Percentiles rank a stretch among this genome's conserved stretches.
Evolutionary conservation across 2,888 invertebrate genomes (phyloP).

Genomic region (Brenthis ino): DNA sequence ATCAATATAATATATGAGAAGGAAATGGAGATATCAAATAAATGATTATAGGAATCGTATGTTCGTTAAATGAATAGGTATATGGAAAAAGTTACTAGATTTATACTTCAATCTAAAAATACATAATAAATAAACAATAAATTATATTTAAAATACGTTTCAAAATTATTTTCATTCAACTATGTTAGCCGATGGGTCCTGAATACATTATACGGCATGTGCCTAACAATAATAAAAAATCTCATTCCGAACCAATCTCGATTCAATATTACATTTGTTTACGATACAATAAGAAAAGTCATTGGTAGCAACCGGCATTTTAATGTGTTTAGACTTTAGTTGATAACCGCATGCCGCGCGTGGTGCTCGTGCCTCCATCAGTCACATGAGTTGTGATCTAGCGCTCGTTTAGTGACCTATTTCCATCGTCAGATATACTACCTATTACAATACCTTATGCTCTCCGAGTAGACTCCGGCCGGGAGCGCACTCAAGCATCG

Average conservation of each 20-base stretch:
- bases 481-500: background rate
- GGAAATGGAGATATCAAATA: too few species aligned
- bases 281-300: slow-evolving; percentile 52
- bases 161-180: too few species aligned
- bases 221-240: slow-evolving; percentile 8
- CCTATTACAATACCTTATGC: slow-evolving; percentile 18
- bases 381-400: slow-evolving; percentile 45
- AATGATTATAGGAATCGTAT: too few species aligned
- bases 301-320: slow-evolving; percentile 60
- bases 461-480: slow-evolving; percentile 2
- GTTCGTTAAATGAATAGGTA: too few species aligned
- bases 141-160: too few species aligned
- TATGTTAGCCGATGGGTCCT: background rate
- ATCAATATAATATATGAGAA: too few species aligned
- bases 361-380: slow-evolving; percentile 58
- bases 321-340: slow-evolving; percentile 65
- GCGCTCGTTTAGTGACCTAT: slow-evolving; percentile 27
- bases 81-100: too few species aligned
- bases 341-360: slow-evolving; percentile 70
- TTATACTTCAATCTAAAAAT: too few species aligned
- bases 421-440: slow-evolving; percentile 16
- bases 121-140: too few species aligned
- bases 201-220: background rate
- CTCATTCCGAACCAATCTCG: slow-evolving; percentile 20
- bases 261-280: slow-evolving; percentile 30